phyloP scores from a whole-genome alignment of 1,140 invertebrate genomes.

The Camponotus pennsylvanicus region DNA sequence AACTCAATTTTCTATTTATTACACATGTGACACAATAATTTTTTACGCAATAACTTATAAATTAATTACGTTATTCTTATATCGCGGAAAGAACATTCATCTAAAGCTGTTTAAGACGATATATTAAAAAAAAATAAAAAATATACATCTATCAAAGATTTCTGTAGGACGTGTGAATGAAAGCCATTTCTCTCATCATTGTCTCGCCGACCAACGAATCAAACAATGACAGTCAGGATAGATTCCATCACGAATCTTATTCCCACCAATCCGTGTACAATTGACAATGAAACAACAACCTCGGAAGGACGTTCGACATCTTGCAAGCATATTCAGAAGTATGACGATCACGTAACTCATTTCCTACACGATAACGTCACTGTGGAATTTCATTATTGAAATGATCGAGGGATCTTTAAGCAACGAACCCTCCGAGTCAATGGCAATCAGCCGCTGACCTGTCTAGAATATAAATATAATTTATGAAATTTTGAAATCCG shows the following conservation, averaged over 20 bases:
- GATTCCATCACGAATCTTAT: slow-evolving; percentile 76
- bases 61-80: not conserved
- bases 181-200: slow-evolving; percentile 47
- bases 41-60: not conserved
- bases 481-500: not conserved
- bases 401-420: slow-evolving; percentile 69
- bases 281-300: slow-evolving; percentile 73
- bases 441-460: slow-evolving; percentile 9
- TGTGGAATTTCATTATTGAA: slow-evolving; percentile 77
- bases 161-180: slow-evolving; percentile 12
- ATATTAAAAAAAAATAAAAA: not conserved
- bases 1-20: slow-evolving; percentile 11
- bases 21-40: not conserved
- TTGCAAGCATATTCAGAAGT: slow-evolving; percentile 58
- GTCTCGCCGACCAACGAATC: slow-evolving; percentile 55
- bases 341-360: slow-evolving; percentile 76
- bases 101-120: not conserved
- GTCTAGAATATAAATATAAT: slow-evolving; percentile 35
- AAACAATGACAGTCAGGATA: slow-evolving; percentile 72
- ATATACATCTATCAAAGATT: not conserved
- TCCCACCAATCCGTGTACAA: slow-evolving; percentile 70
- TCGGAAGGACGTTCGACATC: slow-evolving; percentile 78
- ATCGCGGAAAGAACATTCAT: not conserved
- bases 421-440: slow-evolving; percentile 54
- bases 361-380: slow-evolving; percentile 77